Percentiles rank a stretch among this genome's conserved stretches.
phyloP scores from a whole-genome alignment of 2,797 vertebrate genomes.

The Macropodus opercularis region DNA sequence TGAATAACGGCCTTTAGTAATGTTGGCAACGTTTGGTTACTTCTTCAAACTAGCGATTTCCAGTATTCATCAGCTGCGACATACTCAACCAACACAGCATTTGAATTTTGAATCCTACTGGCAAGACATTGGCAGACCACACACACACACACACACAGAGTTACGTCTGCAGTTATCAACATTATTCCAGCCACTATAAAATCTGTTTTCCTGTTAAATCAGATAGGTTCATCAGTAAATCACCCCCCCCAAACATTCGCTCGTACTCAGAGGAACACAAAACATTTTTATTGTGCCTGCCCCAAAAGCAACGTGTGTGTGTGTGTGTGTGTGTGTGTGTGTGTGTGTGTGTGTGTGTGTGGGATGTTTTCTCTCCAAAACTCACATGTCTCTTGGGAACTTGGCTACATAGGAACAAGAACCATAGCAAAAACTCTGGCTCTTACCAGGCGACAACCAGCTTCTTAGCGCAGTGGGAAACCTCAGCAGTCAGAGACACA shows the following conservation, averaged over 20 bases:
- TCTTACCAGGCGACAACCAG: background rate
- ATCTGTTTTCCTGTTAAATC: slow-evolving; percentile 2
- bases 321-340: background rate
- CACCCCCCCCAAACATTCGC: background rate
- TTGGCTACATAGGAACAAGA: slow-evolving; percentile 29
- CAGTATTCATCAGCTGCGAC: background rate
- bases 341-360: background rate
- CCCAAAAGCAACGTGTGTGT: slow-evolving; percentile 38
- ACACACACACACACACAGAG: background rate
- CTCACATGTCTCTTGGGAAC: slow-evolving; percentile 14
- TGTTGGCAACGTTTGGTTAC: too few relatives aligned
- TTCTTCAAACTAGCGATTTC: background rate
- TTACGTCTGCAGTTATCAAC: slow-evolving; percentile 5
- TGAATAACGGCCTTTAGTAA: background rate
- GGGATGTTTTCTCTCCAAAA: slow-evolving; percentile 16
- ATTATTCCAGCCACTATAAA: slow-evolving; percentile 19
- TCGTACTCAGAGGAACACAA: slow-evolving; percentile 40
- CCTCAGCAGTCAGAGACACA: too few relatives aligned
- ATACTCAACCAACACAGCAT: background rate
- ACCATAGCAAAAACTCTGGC: slow-evolving; percentile 25
- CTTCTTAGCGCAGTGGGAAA: background rate
- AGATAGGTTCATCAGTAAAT: slow-evolving; percentile 23
- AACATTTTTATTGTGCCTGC: slow-evolving; percentile 51
- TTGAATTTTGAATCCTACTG: background rate
- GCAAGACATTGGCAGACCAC: background rate